Conservation (phyloP, 2,113 vertebrate genomes). For the Actenoides hombroni region DNA sequence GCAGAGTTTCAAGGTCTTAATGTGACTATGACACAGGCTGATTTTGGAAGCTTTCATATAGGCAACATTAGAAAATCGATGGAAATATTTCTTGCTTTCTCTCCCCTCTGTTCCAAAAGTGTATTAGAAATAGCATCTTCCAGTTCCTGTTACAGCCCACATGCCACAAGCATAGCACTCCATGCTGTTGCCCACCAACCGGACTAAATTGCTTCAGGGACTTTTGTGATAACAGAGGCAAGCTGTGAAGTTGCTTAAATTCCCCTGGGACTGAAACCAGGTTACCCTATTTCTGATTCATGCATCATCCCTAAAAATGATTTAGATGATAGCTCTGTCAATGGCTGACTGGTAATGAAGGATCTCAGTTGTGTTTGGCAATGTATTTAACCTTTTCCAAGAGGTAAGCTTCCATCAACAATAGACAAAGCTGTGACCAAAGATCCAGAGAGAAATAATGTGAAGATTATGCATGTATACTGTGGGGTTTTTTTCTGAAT, state of each 20-base stretch:
- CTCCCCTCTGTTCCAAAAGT: not conserved
- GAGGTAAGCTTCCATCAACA: not conserved
- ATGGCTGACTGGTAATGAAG: accelerated
- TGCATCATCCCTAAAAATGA: not conserved
- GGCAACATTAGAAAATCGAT: not conserved
- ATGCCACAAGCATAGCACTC: not conserved
- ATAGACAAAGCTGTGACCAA: not conserved
- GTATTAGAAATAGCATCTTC: not conserved
- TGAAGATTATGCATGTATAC: not conserved
- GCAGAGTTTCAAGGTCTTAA: not conserved
- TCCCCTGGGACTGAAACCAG: not conserved
- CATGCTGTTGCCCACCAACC: not conserved
- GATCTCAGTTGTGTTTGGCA: not conserved
- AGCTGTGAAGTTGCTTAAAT: not conserved
- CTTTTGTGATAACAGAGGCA: not conserved
- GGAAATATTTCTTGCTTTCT: not conserved
- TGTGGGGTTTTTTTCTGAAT: not conserved
- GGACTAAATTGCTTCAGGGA: not conserved
- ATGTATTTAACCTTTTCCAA: not conserved
- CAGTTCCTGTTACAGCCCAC: not conserved
- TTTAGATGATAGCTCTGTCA: not conserved
- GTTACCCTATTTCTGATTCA: not conserved
- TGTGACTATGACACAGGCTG: not conserved
- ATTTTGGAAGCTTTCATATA: not conserved
- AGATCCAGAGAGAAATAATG: not conserved